These are phyloP conservation scores for Cenopis cana DNA, from an alignment of 2,888 invertebrate genomes.

Conservation along the genomic window DNA sequence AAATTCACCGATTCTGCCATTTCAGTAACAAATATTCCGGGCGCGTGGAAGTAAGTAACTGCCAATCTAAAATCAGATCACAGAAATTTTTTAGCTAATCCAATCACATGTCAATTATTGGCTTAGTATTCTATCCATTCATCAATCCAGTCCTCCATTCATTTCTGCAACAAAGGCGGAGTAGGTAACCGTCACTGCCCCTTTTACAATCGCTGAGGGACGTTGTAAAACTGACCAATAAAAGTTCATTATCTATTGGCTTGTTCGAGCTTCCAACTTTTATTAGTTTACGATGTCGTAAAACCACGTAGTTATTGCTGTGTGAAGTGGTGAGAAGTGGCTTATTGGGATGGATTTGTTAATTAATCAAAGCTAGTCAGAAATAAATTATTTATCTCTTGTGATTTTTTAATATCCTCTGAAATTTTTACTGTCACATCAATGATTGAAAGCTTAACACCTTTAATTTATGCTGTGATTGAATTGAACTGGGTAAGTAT, in stretches of 20 bases:
- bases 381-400: not conserved
- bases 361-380: conserved; percentile 20
- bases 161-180: conserved; percentile 47
- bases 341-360: conserved; percentile 38
- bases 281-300: conserved; percentile 80
- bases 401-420: not conserved
- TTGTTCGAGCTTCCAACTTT: conserved; percentile 82
- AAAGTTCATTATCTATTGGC: conserved; percentile 84
- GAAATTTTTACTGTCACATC: no score
- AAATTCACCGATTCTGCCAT: no score
- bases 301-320: conserved; percentile 62
- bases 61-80: not conserved
- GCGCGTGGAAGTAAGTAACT: not conserved
- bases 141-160: conserved; percentile 11
- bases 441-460: no score
- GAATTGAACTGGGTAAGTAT: not conserved
- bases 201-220: conserved; percentile 78
- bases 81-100: no score
- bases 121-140: conserved; percentile 10
- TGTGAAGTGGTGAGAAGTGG: conserved; percentile 47
- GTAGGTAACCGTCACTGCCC: conserved; percentile 59
- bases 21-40: not conserved
- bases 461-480: not conserved
- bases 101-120: no score
- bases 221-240: conserved; percentile 84